Evolutionary conservation across 2,888 invertebrate genomes (phyloP).

Genomic region (Sicus ferrugineus): DNA sequence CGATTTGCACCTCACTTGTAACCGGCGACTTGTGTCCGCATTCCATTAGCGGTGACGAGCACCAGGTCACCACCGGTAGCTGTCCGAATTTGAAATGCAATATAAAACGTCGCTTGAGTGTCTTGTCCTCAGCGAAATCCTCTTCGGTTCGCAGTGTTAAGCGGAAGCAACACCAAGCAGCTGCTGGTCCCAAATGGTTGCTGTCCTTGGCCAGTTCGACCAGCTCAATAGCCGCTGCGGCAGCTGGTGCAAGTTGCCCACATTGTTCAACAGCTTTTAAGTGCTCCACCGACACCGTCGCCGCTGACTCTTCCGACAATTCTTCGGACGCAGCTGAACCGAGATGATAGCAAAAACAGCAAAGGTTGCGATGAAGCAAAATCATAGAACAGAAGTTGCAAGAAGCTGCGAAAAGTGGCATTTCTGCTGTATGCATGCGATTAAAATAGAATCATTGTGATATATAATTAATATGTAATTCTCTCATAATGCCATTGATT

Average conservation of each 20-base stretch:
- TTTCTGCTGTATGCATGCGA: too few species aligned
- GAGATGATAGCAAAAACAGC: constrained; percentile 51
- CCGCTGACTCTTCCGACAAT: constrained; percentile 29
- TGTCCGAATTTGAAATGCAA: constrained; percentile 37
- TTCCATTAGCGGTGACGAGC: constrained; percentile 52
- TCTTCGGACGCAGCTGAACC: constrained; percentile 35
- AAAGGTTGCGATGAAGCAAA: constrained; percentile 47
- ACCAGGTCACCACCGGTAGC: too few species aligned
- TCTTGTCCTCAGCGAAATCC: constrained; percentile 19
- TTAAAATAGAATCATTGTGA: too few species aligned
- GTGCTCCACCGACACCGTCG: constrained; percentile 36
- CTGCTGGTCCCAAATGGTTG: constrained; percentile 48
- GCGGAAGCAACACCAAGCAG: constrained; percentile 38
- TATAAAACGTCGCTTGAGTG: constrained; percentile 13
- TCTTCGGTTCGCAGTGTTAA: constrained; percentile 53
- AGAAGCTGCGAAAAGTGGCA: neutral
- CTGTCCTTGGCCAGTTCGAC: constrained; percentile 46
- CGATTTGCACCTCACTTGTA: constrained; percentile 45
- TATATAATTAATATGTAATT: too few species aligned
- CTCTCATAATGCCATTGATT: too few species aligned
- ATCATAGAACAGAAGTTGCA: neutral
- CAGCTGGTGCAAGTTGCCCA: constrained; percentile 39
- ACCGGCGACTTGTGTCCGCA: constrained; percentile 55
- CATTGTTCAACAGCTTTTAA: constrained; percentile 41
- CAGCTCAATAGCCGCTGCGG: neutral